These are phyloP conservation scores for Calameuta filiformis DNA, from an alignment of 2,888 invertebrate species.

Conservation along the genomic window DNA sequence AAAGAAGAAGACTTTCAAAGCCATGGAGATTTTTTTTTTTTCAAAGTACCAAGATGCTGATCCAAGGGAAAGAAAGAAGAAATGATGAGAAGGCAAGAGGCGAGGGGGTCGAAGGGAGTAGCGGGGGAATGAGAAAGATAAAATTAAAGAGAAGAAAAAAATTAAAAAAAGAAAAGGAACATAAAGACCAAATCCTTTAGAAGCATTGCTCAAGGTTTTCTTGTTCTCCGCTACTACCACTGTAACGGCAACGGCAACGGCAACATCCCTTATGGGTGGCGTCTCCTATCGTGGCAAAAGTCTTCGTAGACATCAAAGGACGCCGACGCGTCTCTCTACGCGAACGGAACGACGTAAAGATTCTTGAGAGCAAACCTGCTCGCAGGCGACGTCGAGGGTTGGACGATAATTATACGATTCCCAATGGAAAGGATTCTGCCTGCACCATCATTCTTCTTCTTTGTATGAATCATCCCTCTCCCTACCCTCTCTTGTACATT, in stretches of 20 bases:
- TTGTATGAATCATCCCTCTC: no score
- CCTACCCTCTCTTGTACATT: no score
- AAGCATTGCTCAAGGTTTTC: no score
- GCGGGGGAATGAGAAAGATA: constrained; percentile 14
- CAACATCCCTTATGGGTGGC: neutral
- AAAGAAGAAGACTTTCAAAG: constrained; percentile 15
- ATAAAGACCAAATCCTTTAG: neutral
- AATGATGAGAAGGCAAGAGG: constrained; percentile 7
- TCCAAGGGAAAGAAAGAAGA: constrained; percentile 10
- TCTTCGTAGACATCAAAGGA: constrained; percentile 31
- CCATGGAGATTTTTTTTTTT: constrained; percentile 22
- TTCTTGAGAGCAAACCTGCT: neutral
- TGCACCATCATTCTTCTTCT: no score
- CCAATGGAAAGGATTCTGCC: no score
- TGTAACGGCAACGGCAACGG: no score
- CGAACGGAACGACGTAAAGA: neutral
- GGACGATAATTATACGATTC: neutral
- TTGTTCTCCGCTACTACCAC: no score
- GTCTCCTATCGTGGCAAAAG: constrained; percentile 25
- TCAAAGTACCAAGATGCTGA: constrained; percentile 16
- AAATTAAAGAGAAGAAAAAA: constrained; percentile 5
- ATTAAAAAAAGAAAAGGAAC: constrained; percentile 11
- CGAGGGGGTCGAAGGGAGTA: constrained; percentile 4
- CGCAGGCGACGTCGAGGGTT: neutral
- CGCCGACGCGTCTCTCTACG: constrained; percentile 10